Percentiles rank a stretch among this genome's conserved stretches.
These are phyloP conservation scores for Ditula angustiorana DNA, from an alignment of 2,888 invertebrate genomes.

Conservation along the genomic window DNA sequence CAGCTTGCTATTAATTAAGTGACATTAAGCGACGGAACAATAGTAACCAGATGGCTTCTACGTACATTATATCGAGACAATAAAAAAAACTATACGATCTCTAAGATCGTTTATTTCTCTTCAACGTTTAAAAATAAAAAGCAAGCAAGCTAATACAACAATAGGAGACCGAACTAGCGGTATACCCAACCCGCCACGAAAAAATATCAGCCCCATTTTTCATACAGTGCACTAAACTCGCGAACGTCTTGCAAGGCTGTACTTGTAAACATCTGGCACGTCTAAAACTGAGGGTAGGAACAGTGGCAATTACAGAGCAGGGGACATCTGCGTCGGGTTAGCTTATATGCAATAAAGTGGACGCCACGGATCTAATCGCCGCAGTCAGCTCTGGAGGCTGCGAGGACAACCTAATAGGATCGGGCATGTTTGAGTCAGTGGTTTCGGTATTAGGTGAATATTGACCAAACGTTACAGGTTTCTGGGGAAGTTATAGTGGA, in stretches of 20 bases:
- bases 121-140: neutral
- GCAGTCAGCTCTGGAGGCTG: conserved; percentile 42
- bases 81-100: no score
- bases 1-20: no score
- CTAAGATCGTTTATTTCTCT: no score
- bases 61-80: no score
- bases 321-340: conserved; percentile 68
- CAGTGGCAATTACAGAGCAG: conserved; percentile 72
- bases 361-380: conserved; percentile 47
- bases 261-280: conserved; percentile 77
- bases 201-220: conserved; percentile 11
- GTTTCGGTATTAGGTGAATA: conserved; percentile 14
- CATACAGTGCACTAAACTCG: conserved; percentile 39
- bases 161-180: neutral
- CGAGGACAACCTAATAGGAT: conserved; percentile 17
- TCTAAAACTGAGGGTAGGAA: conserved; percentile 66
- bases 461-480: neutral
- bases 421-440: neutral
- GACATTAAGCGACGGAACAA: no score
- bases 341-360: conserved; percentile 78
- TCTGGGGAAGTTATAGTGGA: neutral
- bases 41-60: no score
- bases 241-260: conserved; percentile 59
- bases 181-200: neutral
- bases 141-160: neutral